Evolutionary conservation across 2,797 vertebrate species (phyloP), one percentile per base, ranked within the genome.

Genomic region (Enteromius radiatus): DNA sequence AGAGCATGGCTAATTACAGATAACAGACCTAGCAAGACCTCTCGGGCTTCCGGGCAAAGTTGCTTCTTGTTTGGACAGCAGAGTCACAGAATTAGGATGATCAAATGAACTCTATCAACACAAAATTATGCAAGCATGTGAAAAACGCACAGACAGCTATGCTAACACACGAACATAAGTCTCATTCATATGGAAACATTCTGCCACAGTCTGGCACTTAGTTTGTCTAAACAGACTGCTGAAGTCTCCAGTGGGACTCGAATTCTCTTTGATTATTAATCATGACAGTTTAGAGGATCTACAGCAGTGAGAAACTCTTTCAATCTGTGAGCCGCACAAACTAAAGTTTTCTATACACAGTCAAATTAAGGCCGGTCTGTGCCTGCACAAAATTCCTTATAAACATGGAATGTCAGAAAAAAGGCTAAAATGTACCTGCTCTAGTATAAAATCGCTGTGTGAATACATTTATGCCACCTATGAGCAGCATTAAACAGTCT

Each of bases 1-100:
- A 49, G 56, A 80, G 61, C 78, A 69, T 15, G 6, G 36, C 52
- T 82, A 81, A 87, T 88, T 85, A 86, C 74, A 84, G 78, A 69
- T 70, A 82, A 61, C 61, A 75, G 28, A 79, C 52, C 41, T 8
- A 68, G 73, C 68, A 10, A 43, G 54, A 78, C 38, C 63, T 78
- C 36, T 78, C 7, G 14, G 17, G 33, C 28, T 64, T 75, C 49
- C 21, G 19, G 26, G 33, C 49, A n/a, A 33, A 80, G 36, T 38
- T 36, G 45, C 26, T 47, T 85, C 19, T 79, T 65, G 59, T 41
- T 41, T 71, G 84, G 76, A 70, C 47, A 11, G 54, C 47, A 68
- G 43, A 43, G 43, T 82, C 68, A 84, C 83, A 77, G 56, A 70
- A 81, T 56, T 21, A 36, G 69, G 61, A 71, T 41, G 76, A 61